Evolutionary conservation across 2,888 invertebrate genomes (phyloP), one percentile per base, ranked within the genome.

Genomic region (Eretmocerus hayati): DNA sequence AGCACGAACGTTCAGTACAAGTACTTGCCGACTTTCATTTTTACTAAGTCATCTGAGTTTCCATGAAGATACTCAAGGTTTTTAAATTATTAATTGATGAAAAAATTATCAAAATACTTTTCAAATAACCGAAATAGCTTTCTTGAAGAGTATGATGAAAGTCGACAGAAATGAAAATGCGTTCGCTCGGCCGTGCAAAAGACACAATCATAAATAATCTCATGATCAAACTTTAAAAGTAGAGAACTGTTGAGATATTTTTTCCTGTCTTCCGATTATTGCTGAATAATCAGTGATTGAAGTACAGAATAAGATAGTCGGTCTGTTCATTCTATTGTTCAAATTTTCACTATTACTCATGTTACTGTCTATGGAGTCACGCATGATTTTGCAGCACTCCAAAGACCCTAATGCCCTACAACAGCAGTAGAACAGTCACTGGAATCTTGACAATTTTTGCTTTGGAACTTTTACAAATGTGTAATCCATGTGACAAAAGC

Each of bases 271-370:
- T 53, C 48, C 50, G 42, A 45, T 50, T 30, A 48, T 48, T 21
- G 50, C 31, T 49, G 35, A 48, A 46, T 48, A 42, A 40, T 37
- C 31, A 32, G 21, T 35, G 13, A 42, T 42, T 43, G 20, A 47
- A 48, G 42, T 45, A 53, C 38, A 50, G 50, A 53, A 50, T 53
- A 47, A 44, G 41, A 50, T 42, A 50, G 48, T 46, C 50, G 48
- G 42, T 48, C 31, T 30, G 18, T 46, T 42, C 39, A 43, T 42
- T 39, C 23, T 46, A 46, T 43, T 50, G 40, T 32, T n/a, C n/a
- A n/a, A n/a, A 46, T 49, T 42, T 42, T 18, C 30, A 15, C 32
- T 23, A 22, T 33, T 31, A 13, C 39, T 41, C 33, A 13, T 44
- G 26, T 37, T 47, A 36, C 33, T 30, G 39, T 38, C 49, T 41